Percentiles rank a stretch among this genome's conserved stretches.
Evolutionary conservation across 2,888 invertebrate genomes (phyloP).

Genomic region (Andricus curvator): DNA sequence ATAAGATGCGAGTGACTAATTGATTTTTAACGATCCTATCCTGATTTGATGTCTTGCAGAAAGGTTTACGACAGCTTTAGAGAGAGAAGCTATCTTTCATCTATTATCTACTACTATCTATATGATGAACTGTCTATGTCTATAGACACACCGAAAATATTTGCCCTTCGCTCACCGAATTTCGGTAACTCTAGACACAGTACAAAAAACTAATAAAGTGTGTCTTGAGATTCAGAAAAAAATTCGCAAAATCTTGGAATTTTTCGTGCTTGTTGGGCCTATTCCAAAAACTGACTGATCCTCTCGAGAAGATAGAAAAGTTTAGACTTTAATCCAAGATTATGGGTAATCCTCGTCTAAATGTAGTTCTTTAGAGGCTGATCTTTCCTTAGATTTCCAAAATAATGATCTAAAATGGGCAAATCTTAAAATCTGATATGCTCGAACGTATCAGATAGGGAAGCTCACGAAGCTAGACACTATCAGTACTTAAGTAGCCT

Average conservation of each 20-base stretch:
- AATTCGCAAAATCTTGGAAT: not conserved
- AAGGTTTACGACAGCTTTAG: constrained; percentile 12
- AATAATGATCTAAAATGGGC: not conserved
- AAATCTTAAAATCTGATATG: not conserved
- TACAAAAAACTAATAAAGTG: not conserved
- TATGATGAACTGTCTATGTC: not conserved
- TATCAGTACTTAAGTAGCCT: not conserved
- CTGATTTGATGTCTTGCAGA: not conserved
- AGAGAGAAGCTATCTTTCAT: not conserved
- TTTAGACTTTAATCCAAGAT: constrained; percentile 18
- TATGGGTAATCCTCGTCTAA: not conserved
- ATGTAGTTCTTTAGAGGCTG: not conserved
- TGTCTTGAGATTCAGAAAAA: not conserved
- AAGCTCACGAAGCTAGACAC: not conserved
- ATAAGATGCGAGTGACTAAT: constrained; percentile 5
- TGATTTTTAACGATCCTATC: constrained; percentile 23
- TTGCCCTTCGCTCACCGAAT: too few relatives aligned
- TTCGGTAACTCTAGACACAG: too few relatives aligned
- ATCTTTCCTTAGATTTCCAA: not conserved
- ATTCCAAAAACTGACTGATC: not conserved
- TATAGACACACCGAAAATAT: too few relatives aligned
- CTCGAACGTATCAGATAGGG: not conserved
- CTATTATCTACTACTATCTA: not conserved
- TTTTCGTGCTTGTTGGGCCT: not conserved
- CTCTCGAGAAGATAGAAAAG: not conserved